Conservation (phyloP, 2,113 vertebrate species). For the Leptobrachium leishanense region DNA sequence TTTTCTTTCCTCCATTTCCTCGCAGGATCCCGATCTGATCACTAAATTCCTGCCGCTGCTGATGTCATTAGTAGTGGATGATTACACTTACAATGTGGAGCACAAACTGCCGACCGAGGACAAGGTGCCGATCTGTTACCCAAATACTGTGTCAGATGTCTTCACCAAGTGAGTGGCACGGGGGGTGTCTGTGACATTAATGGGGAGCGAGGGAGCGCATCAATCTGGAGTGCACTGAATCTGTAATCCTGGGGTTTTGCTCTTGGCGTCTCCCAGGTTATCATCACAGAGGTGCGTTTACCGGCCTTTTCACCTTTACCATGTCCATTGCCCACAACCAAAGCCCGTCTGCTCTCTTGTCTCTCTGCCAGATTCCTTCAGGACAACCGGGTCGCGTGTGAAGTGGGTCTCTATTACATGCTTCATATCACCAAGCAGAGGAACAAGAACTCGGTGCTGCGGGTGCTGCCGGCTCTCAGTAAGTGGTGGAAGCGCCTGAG, state of each 20-base stretch:
- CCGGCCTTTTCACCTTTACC: no score
- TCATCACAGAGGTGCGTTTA: no score
- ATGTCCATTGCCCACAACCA: no score
- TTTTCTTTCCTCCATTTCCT: no score
- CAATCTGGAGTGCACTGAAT: no score
- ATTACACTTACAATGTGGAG: constrained; percentile 87
- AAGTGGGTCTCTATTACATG: constrained; percentile 92
- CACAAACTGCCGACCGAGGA: constrained; percentile 92
- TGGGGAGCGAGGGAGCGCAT: no score
- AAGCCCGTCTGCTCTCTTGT: no score
- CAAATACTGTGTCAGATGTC: constrained; percentile 78
- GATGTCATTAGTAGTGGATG: constrained; percentile 95
- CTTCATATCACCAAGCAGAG: constrained; percentile 92
- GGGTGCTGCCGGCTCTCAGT: constrained; percentile 87
- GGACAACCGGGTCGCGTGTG: constrained; percentile 92
- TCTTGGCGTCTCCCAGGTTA: no score
- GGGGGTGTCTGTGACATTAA: not conserved
- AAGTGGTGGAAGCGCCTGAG: constrained; percentile 46
- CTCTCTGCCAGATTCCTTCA: constrained; percentile 77
- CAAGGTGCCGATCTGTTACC: constrained; percentile 78
- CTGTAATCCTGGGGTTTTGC: no score
- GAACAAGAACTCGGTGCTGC: constrained; percentile 91
- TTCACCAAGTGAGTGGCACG: constrained; percentile 77
- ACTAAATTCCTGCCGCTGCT: constrained; percentile 90
- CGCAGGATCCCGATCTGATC: constrained; percentile 86